These are phyloP conservation scores for Plutomurus gul DNA, from an alignment of 1,140 invertebrate species.

Conservation along the genomic window DNA sequence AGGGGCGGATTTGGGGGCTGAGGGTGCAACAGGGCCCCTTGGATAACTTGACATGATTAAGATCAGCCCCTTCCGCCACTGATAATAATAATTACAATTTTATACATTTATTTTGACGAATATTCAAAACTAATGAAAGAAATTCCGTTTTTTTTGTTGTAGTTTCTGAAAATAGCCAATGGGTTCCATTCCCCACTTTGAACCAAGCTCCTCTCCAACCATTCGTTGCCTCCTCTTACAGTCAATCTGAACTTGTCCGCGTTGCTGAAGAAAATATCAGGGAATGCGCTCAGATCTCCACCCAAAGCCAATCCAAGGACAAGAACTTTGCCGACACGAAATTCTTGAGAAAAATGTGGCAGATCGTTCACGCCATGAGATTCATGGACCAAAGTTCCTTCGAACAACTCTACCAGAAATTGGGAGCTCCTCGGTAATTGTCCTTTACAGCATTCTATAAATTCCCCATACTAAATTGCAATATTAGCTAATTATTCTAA, in stretches of 20 bases:
- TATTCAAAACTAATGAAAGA: neutral
- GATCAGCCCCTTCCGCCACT: too few relatives aligned
- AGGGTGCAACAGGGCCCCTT: too few relatives aligned
- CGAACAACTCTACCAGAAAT: neutral
- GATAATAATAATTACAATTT: too few relatives aligned
- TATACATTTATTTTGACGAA: too few relatives aligned
- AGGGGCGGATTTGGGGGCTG: too few relatives aligned
- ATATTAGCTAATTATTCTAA: neutral
- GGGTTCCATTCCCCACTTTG: constrained; percentile 9
- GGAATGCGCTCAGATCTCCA: constrained; percentile 19
- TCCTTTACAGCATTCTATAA: too few relatives aligned
- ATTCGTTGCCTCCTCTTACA: constrained; percentile 14
- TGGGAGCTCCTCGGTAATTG: neutral
- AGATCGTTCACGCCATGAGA: constrained; percentile 42
- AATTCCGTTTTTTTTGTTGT: neutral
- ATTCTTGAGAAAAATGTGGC: constrained; percentile 35
- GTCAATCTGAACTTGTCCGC: constrained; percentile 2
- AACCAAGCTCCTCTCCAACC: constrained; percentile 43
- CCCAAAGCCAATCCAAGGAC: neutral
- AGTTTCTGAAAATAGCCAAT: neutral
- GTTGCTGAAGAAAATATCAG: neutral
- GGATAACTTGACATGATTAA: too few relatives aligned
- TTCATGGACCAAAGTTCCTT: constrained; percentile 34
- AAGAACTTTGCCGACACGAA: constrained; percentile 37
- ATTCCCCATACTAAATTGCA: neutral